Percentiles rank a stretch among this genome's conserved stretches.
Conservation (phyloP, 1,140 invertebrate genomes). For the Zaprionus kolodkinae region DNA sequence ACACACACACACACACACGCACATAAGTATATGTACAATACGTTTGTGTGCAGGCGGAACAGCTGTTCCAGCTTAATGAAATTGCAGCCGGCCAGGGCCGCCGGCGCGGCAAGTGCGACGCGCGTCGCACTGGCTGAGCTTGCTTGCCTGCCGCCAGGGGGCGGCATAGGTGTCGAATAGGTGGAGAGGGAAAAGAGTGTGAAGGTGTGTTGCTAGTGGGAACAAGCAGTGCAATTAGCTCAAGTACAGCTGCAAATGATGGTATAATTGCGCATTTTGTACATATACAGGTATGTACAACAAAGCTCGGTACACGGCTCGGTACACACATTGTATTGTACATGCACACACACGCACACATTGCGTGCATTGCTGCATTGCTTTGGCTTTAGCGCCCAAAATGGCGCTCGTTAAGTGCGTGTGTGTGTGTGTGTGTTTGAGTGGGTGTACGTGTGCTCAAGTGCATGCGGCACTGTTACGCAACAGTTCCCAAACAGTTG, state of each 20-base stretch:
- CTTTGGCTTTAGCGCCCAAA: background rate
- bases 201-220: no score
- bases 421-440: background rate
- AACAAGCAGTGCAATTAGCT: background rate
- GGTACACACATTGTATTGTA: background rate
- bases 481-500: background rate
- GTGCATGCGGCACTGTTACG: background rate
- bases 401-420: background rate
- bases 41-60: conserved; percentile 35
- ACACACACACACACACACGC: background rate
- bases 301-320: background rate
- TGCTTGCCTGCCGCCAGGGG: background rate
- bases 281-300: no score
- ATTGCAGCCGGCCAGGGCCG: conserved; percentile 36
- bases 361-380: background rate
- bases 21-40: conserved; percentile 11
- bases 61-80: conserved; percentile 49
- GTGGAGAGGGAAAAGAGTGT: no score
- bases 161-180: background rate
- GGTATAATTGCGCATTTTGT: background rate
- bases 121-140: background rate
- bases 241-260: background rate
- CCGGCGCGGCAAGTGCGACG: conserved; percentile 6
- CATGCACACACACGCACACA: background rate
- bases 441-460: background rate